A percentile compares a stretch with the other conserved stretches of the same genome.
Evolutionary conservation across 1,140 invertebrate genomes (phyloP).

Genomic region (Dolichoris vasculosae): DNA sequence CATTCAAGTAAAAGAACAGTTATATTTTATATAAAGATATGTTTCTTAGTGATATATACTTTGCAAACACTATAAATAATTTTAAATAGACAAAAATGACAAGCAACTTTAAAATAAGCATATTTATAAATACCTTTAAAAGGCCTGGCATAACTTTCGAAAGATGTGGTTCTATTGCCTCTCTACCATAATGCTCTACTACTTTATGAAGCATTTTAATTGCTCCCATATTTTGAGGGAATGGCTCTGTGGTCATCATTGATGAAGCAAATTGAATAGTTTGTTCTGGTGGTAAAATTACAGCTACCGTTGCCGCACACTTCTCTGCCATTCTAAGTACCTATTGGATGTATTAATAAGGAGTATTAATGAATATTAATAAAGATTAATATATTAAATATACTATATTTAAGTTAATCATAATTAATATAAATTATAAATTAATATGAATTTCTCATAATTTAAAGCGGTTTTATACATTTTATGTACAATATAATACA

Average conservation of each 20-base stretch:
- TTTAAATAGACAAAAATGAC: not conserved
- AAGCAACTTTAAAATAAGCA: too few relatives aligned
- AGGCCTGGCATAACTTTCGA: constrained; percentile 90
- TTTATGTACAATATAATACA: not conserved
- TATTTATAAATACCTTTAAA: constrained; percentile 80
- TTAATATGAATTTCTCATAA: too few relatives aligned
- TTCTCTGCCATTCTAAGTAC: constrained; percentile 78
- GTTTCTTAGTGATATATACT: too few relatives aligned
- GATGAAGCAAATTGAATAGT: constrained; percentile 83
- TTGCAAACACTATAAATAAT: not conserved
- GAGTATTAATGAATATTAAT: not conserved
- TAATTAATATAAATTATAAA: too few relatives aligned
- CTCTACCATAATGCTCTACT: constrained; percentile 80
- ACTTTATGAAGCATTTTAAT: constrained; percentile 95
- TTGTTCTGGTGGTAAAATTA: constrained; percentile 81
- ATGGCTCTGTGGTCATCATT: constrained; percentile 89
- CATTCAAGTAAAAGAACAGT: too few relatives aligned
- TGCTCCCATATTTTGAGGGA: constrained; percentile 90
- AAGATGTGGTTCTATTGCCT: constrained; percentile 84
- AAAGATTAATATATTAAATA: too few relatives aligned
- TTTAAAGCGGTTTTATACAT: not conserved
- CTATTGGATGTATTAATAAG: constrained; percentile 58
- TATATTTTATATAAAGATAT: too few relatives aligned
- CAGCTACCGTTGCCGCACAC: constrained; percentile 83
- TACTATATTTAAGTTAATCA: too few relatives aligned